Percentiles rank a stretch among this genome's conserved stretches.
Evolutionary conservation across 2,113 vertebrate species (phyloP).

Genomic region (Lethenteron camtschaticum): DNA sequence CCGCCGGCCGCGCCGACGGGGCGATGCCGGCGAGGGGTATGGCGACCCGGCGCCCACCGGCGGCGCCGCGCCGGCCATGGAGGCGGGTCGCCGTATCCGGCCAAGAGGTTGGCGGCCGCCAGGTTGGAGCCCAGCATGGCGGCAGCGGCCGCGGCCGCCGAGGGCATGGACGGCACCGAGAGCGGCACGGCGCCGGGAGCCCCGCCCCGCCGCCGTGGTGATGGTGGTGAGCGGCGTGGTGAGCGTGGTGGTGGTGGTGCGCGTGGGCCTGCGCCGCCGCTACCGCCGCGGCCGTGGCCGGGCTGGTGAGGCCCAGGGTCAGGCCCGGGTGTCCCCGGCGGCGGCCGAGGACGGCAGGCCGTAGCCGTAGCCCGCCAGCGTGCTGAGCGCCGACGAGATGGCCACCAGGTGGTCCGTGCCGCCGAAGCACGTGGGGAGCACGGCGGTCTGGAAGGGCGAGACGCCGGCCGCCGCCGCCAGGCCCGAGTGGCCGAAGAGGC

Average conservation of each 20-base stretch:
- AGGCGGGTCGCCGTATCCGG: too few species aligned
- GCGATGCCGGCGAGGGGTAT: too few species aligned
- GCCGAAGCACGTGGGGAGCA: slow-evolving; percentile 29
- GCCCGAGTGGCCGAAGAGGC: slow-evolving; percentile 54
- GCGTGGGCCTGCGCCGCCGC: slow-evolving; percentile 26
- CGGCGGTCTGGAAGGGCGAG: slow-evolving; percentile 44
- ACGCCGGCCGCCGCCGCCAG: slow-evolving; percentile 32
- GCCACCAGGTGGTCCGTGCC: slow-evolving; percentile 57
- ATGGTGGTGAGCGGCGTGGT: too few species aligned
- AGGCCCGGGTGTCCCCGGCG: slow-evolving; percentile 12
- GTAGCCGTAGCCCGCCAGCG: slow-evolving; percentile 60
- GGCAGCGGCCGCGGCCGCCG: slow-evolving; percentile 50
- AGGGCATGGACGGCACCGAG: slow-evolving; percentile 9
- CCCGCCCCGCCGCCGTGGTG: too few species aligned
- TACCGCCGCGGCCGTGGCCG: slow-evolving; percentile 50
- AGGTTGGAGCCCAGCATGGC: slow-evolving; percentile 49
- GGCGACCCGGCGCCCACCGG: too few species aligned
- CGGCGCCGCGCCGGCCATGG: too few species aligned
- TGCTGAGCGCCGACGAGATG: slow-evolving; percentile 67
- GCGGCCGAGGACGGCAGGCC: slow-evolving; percentile 38
- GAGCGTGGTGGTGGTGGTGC: too few species aligned
- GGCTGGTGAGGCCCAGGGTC: slow-evolving; percentile 54
- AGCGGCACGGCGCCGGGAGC: too few species aligned
- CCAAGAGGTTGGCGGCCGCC: too few species aligned
- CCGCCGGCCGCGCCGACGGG: too few species aligned